These are phyloP conservation scores for Eulithis testata DNA, from an alignment of 2,888 invertebrate species.

Conservation along the genomic window DNA sequence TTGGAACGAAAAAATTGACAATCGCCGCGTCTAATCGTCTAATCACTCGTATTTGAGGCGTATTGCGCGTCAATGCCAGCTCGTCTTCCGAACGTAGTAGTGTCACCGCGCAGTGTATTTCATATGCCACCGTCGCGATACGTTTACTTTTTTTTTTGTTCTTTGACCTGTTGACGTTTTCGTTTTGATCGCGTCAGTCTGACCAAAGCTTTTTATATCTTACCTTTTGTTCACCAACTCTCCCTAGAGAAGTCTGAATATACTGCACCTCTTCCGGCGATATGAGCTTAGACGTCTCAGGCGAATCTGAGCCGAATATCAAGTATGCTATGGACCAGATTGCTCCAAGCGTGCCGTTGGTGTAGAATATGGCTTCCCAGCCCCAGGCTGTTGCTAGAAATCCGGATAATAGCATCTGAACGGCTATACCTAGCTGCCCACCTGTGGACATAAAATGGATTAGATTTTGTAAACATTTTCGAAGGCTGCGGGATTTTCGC, in stretches of 20 bases:
- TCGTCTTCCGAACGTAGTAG: too few species aligned
- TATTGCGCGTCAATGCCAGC: too few species aligned
- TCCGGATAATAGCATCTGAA: constrained; percentile 90
- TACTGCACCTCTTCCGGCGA: constrained; percentile 87
- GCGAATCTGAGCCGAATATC: constrained; percentile 87
- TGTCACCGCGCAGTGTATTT: too few species aligned
- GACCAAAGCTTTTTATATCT: constrained; percentile 8
- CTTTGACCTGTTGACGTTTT: too few species aligned
- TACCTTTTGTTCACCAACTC: constrained; percentile 70
- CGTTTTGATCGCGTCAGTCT: constrained; percentile 1
- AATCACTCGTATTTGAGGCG: too few species aligned
- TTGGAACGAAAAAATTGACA: too few species aligned
- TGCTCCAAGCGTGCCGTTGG: constrained; percentile 87
- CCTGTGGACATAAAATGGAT: constrained; percentile 68
- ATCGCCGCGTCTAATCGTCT: too few species aligned
- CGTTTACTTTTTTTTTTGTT: too few species aligned
- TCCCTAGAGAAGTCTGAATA: constrained; percentile 85
- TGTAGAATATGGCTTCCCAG: constrained; percentile 92
- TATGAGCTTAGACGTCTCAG: constrained; percentile 85
- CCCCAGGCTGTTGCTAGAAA: constrained; percentile 87
- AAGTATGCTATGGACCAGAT: constrained; percentile 86
- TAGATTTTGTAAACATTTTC: neutral
- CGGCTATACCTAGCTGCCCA: constrained; percentile 90
- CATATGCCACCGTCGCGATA: too few species aligned
- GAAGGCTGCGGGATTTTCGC: too few species aligned